Base-by-base conservation (phyloP, 2,797 vertebrate species). In the Gila robusta region DNA sequence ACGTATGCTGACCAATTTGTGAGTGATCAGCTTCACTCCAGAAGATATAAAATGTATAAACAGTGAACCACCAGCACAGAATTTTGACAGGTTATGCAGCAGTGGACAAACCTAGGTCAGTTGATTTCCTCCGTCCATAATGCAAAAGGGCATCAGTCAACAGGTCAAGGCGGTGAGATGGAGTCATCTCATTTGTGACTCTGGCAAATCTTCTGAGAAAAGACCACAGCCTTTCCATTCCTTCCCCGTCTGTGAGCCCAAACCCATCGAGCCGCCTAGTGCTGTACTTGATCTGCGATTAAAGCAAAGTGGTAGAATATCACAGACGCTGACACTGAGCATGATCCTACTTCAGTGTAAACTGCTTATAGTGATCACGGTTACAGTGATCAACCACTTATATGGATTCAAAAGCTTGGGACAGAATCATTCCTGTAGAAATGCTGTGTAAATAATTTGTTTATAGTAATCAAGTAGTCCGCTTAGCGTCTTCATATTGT, bases 111-210 rank as follows among this genome's bases (percentile, higher is more conserved):
- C 79, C 79, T 66, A 80, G 37, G 69, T 73, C 81, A 73, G 81
- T 56, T 28, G 54, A 72, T 73, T 82, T 67, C 56, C 82, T 77
- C 82, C 56, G 17, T 32, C 71, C 54, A 66, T 32, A 83, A 74
- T 83, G 70, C 49, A 74, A 70, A 35, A 73, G 81, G 26, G 11
- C 70, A 84, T 84, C 82, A 39, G 72, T 84, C 32, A 84, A 11
- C 23, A 84, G 59, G n/a, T 84, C 82, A 2, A 78, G 5, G 17
- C 82, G 28, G 41, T 67, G 82, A 66, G 82, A 84, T 47, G 82
- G 72, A 26, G 82, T 84, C 82, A 67, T 54, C 6, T 54, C 52
- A 54, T 47, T 14, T 14, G 44, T 47, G 44, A 47, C 44, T 47
- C 44, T 47, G 44, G 44, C 44, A 47, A 47, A 47, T 47, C 44